phyloP scores from a whole-genome alignment of 2,797 vertebrate genomes.

The Leucoraja ocellata region DNA sequence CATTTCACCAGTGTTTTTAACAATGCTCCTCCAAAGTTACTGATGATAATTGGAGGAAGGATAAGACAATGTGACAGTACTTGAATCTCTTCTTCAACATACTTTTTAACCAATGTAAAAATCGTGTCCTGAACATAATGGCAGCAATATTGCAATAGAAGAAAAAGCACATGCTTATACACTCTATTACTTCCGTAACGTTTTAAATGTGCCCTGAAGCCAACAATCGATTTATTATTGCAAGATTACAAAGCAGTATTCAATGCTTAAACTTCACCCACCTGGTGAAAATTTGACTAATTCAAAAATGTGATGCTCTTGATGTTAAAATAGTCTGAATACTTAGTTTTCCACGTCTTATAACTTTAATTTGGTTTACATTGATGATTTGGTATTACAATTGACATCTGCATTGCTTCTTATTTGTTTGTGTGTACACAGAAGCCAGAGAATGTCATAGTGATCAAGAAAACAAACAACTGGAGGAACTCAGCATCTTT shows the following conservation, averaged over 20 bases:
- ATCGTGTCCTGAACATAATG: not conserved
- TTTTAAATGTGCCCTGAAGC: not conserved
- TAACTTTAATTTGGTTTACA: not conserved
- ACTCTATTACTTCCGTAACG: not conserved
- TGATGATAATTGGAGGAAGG: not conserved
- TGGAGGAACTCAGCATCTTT: no score
- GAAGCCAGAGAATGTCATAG: not conserved
- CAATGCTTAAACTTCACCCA: not conserved
- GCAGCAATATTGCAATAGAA: not conserved
- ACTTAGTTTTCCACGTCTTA: not conserved
- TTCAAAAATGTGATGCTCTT: not conserved
- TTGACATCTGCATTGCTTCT: not conserved
- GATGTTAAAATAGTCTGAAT: not conserved
- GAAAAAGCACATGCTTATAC: not conserved
- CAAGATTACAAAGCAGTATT: not conserved
- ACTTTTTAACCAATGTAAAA: not conserved
- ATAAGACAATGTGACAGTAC: not conserved
- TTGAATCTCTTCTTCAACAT: not conserved
- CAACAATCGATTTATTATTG: not conserved
- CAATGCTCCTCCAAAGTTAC: not conserved
- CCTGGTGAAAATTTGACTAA: not conserved
- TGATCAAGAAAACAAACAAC: no score
- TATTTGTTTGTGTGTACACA: not conserved
- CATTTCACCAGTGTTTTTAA: not conserved
- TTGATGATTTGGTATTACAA: not conserved